Evolutionary conservation across 2,888 invertebrate genomes (phyloP).

Genomic region (Empis stercorea): DNA sequence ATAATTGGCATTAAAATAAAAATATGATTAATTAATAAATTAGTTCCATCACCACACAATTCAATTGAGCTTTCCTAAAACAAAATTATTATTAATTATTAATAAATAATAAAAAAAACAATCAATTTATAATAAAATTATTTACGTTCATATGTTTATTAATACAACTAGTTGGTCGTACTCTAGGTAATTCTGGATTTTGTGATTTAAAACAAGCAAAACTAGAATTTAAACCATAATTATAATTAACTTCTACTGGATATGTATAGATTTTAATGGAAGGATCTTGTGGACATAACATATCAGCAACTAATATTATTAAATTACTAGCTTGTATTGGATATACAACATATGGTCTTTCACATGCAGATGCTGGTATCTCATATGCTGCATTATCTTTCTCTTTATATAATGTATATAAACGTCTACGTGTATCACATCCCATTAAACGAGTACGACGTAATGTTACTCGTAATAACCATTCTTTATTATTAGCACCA

Average conservation of each 20-base stretch:
- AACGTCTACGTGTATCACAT: slow-evolving; percentile 62
- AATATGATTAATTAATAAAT: slow-evolving; percentile 23
- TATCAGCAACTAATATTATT: slow-evolving; percentile 63
- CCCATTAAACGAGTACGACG: slow-evolving; percentile 70
- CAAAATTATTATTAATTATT: background rate
- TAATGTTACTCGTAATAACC: slow-evolving; percentile 50
- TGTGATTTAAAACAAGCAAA: slow-evolving; percentile 45
- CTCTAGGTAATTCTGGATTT: slow-evolving; percentile 47
- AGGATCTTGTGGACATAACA: slow-evolving; percentile 44
- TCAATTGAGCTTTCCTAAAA: slow-evolving; percentile 51
- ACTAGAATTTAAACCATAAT: slow-evolving; percentile 39
- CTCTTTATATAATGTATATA: slow-evolving; percentile 41
- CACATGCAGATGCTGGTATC: slow-evolving; percentile 35
- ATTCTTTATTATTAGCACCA: slow-evolving; percentile 42
- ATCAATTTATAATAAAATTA: background rate
- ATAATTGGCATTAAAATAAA: slow-evolving; percentile 20
- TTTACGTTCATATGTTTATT: slow-evolving; percentile 60
- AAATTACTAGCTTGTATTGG: slow-evolving; percentile 66
- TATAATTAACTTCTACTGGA: slow-evolving; percentile 37
- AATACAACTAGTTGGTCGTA: slow-evolving; percentile 62
- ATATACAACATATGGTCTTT: slow-evolving; percentile 55
- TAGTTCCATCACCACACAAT: slow-evolving; percentile 44
- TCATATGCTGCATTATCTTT: slow-evolving; percentile 40
- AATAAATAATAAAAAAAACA: background rate
- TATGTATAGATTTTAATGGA: slow-evolving; percentile 34